phyloP scores from a whole-genome alignment of 2,113 vertebrate species.

The Albula goreensis region DNA sequence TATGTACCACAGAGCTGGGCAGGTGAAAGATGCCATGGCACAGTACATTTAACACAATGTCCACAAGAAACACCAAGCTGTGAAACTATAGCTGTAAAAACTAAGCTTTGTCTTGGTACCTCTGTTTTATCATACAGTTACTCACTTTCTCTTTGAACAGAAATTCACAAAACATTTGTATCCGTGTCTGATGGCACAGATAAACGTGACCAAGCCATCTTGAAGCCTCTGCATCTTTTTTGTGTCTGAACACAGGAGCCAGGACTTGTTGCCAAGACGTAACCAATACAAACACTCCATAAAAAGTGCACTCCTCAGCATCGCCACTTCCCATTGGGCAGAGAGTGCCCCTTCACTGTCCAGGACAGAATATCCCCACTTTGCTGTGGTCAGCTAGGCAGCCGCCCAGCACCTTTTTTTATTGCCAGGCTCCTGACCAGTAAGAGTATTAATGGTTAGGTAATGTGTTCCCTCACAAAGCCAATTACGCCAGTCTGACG shows the following conservation, averaged over 20 bases:
- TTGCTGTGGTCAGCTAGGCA: conserved; percentile 19
- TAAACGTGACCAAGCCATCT: neutral
- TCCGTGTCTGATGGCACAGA: neutral
- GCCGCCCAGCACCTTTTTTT: conserved; percentile 43
- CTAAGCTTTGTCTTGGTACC: neutral
- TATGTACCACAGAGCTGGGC: neutral
- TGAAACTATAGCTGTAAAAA: conserved; percentile 24
- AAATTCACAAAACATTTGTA: neutral
- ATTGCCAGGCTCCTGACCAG: conserved; percentile 58
- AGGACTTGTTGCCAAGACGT: neutral
- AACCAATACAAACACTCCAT: conserved; percentile 17
- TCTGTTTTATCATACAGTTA: too few species aligned
- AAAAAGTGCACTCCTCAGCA: neutral
- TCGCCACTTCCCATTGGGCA: neutral
- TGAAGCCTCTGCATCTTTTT: neutral
- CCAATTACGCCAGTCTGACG: conserved; percentile 52
- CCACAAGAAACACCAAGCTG: conserved; percentile 20
- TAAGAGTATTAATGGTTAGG: conserved; percentile 64
- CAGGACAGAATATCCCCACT: neutral
- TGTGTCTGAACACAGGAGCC: neutral
- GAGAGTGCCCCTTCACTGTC: neutral
- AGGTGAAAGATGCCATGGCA: neutral
- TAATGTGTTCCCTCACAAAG: conserved; percentile 59
- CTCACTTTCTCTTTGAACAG: too few species aligned
- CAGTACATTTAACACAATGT: conserved; percentile 19